phyloP scores from a whole-genome alignment of 2,888 invertebrate species.

The Lobophora halterata region DNA sequence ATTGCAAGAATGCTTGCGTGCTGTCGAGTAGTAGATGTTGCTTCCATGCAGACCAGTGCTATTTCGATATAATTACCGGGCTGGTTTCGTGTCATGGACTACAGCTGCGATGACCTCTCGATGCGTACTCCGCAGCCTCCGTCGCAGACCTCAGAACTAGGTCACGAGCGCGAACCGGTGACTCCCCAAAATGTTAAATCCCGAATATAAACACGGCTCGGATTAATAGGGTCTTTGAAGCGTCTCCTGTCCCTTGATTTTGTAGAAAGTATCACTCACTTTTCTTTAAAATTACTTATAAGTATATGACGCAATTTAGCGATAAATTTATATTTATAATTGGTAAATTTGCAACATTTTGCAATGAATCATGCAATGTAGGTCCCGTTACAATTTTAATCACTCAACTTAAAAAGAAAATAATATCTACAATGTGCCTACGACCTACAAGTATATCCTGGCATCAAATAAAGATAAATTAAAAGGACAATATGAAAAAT shows the following conservation, averaged over 20 bases:
- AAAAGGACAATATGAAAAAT: conserved; percentile 10
- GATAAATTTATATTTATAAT: too few relatives aligned
- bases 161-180: conserved; percentile 50
- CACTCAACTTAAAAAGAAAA: too few relatives aligned
- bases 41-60: conserved; percentile 16
- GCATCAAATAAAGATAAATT: conserved; percentile 12
- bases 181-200: conserved; percentile 47
- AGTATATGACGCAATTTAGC: too few relatives aligned
- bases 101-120: conserved; percentile 53
- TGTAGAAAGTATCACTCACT: too few relatives aligned
- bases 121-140: conserved; percentile 57
- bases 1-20: conserved; percentile 16
- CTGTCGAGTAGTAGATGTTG: conserved; percentile 9
- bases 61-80: conserved; percentile 37
- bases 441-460: conserved; percentile 10
- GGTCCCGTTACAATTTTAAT: too few relatives aligned
- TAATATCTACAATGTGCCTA: too few relatives aligned
- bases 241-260: background rate
- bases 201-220: conserved; percentile 11
- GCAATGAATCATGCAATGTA: too few relatives aligned
- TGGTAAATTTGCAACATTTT: too few relatives aligned
- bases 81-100: conserved; percentile 51
- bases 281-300: too few relatives aligned
- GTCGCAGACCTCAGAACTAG: conserved; percentile 56
- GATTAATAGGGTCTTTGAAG: background rate